Base-by-base conservation (phyloP, 2,888 invertebrate genomes). In the Mycalesis mineus region DNA sequence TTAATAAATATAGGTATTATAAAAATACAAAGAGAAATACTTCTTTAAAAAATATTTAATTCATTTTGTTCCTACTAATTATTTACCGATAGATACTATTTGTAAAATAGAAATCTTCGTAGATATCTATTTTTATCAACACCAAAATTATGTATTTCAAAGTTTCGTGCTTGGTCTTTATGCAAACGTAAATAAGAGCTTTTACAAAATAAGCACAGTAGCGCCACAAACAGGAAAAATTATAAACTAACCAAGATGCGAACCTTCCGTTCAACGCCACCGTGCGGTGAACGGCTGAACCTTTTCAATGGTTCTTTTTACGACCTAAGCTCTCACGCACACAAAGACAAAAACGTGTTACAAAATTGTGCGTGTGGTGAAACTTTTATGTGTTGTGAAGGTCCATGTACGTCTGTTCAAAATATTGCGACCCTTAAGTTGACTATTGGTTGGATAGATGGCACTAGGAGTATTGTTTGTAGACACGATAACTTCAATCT, bases 241-340 rank as follows among this genome's bases (percentile, higher is more conserved):
- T 6, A 41, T 31, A 51, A 65, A 62, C 66, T 63, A 66, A 67
- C 69, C 62, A 60, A 74, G 76, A 81, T 70, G 74, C 71, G 74
- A 86, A 84, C 83, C 84, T 70, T 76, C 53, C 61, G 55, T 64
- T 68, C 75, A 88, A 72, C 88, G 89, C 88, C 88, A 88, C 82
- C 89, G 77, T 62, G 86, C 84, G 90, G 81, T 69, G 86, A 77
- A 84, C 80, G 80, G 89, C 82, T 75, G 88, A 90, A 90, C 77
- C 83, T 85, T 85, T 86, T 84, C 80, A 81, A 87, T 86, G 68
- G 78, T 75, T 70, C 67, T 80, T 85, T 73, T 86, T 81, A 87
- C 78, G 81, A 78, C 73, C 65, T 63, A 83, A 45, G 53, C 15
- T 53, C 37, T 69, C 66, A 82, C 85, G 80, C 88, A 88, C 86